Conservation (phyloP, 1,140 invertebrate species). For the Oppia nitens region DNA sequence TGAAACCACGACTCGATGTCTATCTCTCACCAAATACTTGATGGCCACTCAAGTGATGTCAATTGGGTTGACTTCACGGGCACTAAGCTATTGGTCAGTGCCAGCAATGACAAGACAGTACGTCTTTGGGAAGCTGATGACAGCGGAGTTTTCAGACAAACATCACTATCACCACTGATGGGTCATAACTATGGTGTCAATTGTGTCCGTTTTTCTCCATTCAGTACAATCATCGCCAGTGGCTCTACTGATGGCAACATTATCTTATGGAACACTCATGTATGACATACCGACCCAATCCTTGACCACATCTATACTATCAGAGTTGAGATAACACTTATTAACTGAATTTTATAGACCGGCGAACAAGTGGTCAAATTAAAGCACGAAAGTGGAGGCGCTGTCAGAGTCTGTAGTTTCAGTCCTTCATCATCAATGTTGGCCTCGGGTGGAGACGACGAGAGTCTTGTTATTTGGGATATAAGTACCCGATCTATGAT, state of each 20-base stretch:
- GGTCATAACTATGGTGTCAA: slow-evolving; percentile 32
- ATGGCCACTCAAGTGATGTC: slow-evolving; percentile 20
- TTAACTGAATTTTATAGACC: slow-evolving; percentile 28
- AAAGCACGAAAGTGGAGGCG: slow-evolving; percentile 42
- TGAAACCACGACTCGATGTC: not conserved
- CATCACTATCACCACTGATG: slow-evolving; percentile 27
- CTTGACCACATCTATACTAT: not conserved
- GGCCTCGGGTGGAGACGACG: slow-evolving; percentile 53
- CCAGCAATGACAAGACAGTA: slow-evolving; percentile 31
- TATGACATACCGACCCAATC: slow-evolving; percentile 13
- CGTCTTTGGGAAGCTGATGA: slow-evolving; percentile 27
- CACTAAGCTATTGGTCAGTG: slow-evolving; percentile 25
- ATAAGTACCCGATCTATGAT: slow-evolving; percentile 41
- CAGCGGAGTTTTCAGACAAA: slow-evolving; percentile 24
- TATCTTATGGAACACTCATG: slow-evolving; percentile 47
- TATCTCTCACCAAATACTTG: slow-evolving; percentile 16
- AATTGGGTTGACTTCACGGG: slow-evolving; percentile 26
- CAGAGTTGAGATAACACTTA: not conserved
- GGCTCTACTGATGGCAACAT: slow-evolving; percentile 53
- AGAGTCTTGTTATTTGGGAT: slow-evolving; percentile 53
- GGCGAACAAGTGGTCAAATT: slow-evolving; percentile 42
- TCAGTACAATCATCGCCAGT: slow-evolving; percentile 47
- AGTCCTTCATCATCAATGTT: slow-evolving; percentile 44
- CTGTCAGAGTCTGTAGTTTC: slow-evolving; percentile 47
- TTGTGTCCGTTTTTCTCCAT: slow-evolving; percentile 44